A percentile compares a stretch with the other conserved stretches of the same genome.
Evolutionary conservation across 2,888 invertebrate species (phyloP).

Genomic region (Aradus depressus): DNA sequence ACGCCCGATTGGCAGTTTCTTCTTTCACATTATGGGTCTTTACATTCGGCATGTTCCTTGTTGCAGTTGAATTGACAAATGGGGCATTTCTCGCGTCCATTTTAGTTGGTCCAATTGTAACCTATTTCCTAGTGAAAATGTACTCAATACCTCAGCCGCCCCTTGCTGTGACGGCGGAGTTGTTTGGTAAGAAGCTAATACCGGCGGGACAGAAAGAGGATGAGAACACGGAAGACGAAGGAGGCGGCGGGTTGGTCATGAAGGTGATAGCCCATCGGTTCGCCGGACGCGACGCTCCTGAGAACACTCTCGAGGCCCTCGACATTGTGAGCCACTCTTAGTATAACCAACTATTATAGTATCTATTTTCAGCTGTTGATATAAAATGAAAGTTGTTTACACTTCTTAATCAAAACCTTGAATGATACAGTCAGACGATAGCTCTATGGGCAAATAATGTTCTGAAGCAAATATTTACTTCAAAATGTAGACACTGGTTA

Average conservation of each 20-base stretch:
- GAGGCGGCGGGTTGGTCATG: slow-evolving; percentile 3
- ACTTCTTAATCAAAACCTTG: too few relatives aligned
- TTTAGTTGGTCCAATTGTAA: slow-evolving; percentile 15
- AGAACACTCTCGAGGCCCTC: slow-evolving; percentile 65
- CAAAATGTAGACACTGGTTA: too few relatives aligned
- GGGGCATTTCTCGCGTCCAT: slow-evolving; percentile 12
- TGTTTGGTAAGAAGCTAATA: slow-evolving; percentile 13
- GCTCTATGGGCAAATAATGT: too few relatives aligned
- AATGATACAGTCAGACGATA: too few relatives aligned
- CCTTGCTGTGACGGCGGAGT: slow-evolving; percentile 11
- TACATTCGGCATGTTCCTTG: slow-evolving; percentile 17
- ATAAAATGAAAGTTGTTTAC: too few relatives aligned
- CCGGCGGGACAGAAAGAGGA: neutral
- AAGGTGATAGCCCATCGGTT: slow-evolving; percentile 53
- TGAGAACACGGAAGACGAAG: slow-evolving; percentile 1
- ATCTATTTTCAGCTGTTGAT: too few relatives aligned
- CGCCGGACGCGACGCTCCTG: slow-evolving; percentile 64
- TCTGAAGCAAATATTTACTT: too few relatives aligned
- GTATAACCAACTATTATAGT: too few relatives aligned
- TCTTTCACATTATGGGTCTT: slow-evolving; percentile 18
- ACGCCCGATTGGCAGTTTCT: slow-evolving; percentile 7
- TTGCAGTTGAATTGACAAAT: slow-evolving; percentile 26
- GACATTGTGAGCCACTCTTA: slow-evolving; percentile 53
- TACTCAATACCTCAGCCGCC: slow-evolving; percentile 22
- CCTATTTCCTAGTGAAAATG: slow-evolving; percentile 21